Evolutionary conservation across 1,140 invertebrate species (phyloP), one percentile per base, ranked within the genome.

Genomic region (Sycobia sp.): DNA sequence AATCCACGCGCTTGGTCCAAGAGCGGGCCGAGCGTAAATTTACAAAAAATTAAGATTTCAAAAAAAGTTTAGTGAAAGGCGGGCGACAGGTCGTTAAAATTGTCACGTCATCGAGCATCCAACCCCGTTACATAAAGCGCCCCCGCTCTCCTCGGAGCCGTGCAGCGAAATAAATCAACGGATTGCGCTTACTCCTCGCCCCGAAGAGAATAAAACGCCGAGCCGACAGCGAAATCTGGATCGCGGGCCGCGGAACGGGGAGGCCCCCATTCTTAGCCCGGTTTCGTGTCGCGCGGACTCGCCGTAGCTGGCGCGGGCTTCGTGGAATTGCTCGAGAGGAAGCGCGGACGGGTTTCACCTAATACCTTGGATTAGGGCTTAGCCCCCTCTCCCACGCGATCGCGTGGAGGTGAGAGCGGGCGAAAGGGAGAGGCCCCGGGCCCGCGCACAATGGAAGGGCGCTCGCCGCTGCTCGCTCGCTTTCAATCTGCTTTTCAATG

Each of bases 341-440:
- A 73, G 73, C 60, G 68, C 44, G 67, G 69, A 67, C 74, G 72
- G 71, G 73, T 77, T 78, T 78, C 71, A 78, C 70, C 73, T 75
- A 78, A 77, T 74, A 56, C 69, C 50, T 32, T 46, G 71, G 73
- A 79, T 79, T 76, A 77, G 67, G 68, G 72, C 73, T 77, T 71
- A 76, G 70, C 69, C 67, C n/a, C 69, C 62, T 68, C 69, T 58
- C 27, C 50, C 49, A 49, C 16, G 9, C 36, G 1, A 3, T 1
- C 11, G 2, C 2, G n/a, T n/a, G 20, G 4, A 39, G 34, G 38
- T 41, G 51, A 54, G 51, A 41, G 38, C 4, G 18, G 14, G 49
- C 22, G n/a, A 50, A 50, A 51, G 32, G n/a, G n/a, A 51, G 49
- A 18, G 53, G 0, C n/a, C 4, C 14, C n/a, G n/a, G n/a, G n/a